Base-by-base conservation (phyloP, 2,888 invertebrate genomes). In the Osmoderma eremita region DNA sequence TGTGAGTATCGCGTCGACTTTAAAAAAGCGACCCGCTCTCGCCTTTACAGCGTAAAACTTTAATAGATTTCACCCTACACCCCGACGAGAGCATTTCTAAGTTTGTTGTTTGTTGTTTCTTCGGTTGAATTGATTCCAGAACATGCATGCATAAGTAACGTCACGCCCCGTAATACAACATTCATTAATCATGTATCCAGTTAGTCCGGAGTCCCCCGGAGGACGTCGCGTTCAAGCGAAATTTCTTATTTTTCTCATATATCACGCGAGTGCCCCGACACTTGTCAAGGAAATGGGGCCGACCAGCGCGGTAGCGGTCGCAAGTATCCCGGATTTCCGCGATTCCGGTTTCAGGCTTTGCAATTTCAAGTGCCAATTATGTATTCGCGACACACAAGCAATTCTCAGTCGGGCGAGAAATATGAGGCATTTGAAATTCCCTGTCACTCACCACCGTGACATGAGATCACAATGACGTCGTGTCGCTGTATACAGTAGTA, bases 351-450 rank as follows among this genome's bases (percentile, higher is more conserved):
- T 65, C 54, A 69, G 69, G 74, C 73, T 75, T 75, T 74, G 77
- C 79, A 79, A 79, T 80, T 79, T 78, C 78, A 78, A 79, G 74
- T 76, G 78, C 78, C 79, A 81, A 82, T 82, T 82, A 82, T 80
- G 80, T 78, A 82, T 81, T 82, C 80, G 74, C 75, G 75, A 76
- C 80, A 79, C 81, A 80, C 73, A 80, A 77, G 78, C 80, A 81
- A 81, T 81, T 80, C 81, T 79, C 79, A 77, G 77, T 75, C 76
- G 78, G 76, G 75, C 78, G 77, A 78, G 80, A 81, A 81, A 81
- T 81, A 81, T 81, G 80, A 79, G 77, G 77, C 77, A 78, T 79
- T 78, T 77, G 76, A 78, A 79, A 79, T 79, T 79, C 78, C 71
- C 73, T 75, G 79, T 80, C 79, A 80, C 76, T 79, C 79, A 79